These are phyloP conservation scores for Bucorvus abyssinicus DNA, from an alignment of 2,797 vertebrate species.

Conservation along the genomic window DNA sequence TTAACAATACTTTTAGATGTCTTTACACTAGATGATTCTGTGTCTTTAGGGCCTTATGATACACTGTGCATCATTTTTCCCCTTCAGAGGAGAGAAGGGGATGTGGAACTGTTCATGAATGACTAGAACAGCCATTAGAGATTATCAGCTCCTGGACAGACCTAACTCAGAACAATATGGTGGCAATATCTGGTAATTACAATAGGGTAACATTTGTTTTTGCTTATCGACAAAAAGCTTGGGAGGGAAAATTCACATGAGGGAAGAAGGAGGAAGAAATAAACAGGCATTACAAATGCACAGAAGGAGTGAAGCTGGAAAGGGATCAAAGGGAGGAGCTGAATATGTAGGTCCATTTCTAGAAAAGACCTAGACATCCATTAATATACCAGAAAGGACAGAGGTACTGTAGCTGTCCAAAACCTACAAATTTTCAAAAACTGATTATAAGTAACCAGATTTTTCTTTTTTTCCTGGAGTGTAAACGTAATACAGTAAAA, in stretches of 20 bases:
- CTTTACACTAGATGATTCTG: not conserved
- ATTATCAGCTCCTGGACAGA: not conserved
- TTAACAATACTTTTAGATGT: not conserved
- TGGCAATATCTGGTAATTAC: not conserved
- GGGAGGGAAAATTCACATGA: not conserved
- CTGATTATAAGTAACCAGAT: not conserved
- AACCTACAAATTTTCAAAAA: not conserved
- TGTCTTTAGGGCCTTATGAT: not conserved
- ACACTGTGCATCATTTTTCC: not conserved
- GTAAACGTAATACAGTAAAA: not conserved
- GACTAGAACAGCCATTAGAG: not conserved
- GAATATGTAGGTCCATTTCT: not conserved
- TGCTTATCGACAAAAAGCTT: not conserved
- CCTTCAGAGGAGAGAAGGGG: not conserved
- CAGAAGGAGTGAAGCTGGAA: not conserved
- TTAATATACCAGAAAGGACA: not conserved
- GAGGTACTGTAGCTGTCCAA: not conserved
- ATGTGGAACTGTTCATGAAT: not conserved
- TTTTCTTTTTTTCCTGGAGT: not conserved
- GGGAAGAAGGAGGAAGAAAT: not conserved
- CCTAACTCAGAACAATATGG: not conserved
- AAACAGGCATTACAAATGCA: not conserved
- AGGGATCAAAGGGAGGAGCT: not conserved
- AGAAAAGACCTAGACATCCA: not conserved
- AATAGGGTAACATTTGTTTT: not conserved